These are phyloP conservation scores for Limanda limanda DNA, from an alignment of 2,113 vertebrate genomes.

Conservation along the genomic window DNA sequence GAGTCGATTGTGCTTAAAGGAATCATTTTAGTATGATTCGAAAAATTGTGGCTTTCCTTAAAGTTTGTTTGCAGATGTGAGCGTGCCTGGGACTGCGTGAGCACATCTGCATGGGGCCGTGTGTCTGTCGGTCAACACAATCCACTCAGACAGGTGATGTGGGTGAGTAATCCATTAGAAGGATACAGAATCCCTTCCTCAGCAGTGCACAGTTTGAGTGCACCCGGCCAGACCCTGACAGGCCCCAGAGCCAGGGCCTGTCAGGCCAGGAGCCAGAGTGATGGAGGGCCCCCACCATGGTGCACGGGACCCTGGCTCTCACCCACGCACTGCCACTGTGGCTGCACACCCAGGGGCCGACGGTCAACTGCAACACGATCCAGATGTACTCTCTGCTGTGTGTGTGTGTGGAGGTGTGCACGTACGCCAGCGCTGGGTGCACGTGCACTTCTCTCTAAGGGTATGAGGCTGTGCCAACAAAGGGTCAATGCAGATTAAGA, in stretches of 20 bases:
- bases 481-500: constrained; percentile 77
- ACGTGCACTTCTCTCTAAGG: constrained; percentile 53
- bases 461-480: constrained; percentile 60
- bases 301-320: constrained; percentile 79
- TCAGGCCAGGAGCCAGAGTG: constrained; percentile 82
- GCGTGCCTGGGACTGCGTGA: not conserved
- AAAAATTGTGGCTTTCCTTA: not conserved
- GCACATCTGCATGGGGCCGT: constrained; percentile 13
- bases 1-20: not conserved
- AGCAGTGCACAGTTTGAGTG: constrained; percentile 76
- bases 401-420: constrained; percentile 44
- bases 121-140: constrained; percentile 78
- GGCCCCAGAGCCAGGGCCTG: constrained; percentile 79
- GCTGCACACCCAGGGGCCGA: constrained; percentile 73
- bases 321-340: constrained; percentile 76
- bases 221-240: constrained; percentile 74
- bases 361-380: constrained; percentile 77
- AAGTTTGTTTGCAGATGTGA: constrained; percentile 15
- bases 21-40: not conserved
- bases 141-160: constrained; percentile 81
- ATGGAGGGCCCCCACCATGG: constrained; percentile 84
- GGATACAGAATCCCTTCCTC: constrained; percentile 80
- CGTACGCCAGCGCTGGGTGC: constrained; percentile 25
- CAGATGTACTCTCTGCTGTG: constrained; percentile 79
- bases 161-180: constrained; percentile 83